A percentile compares a stretch with the other conserved stretches of the same genome.
Conservation (phyloP, 2,797 vertebrate species). For the Merluccius polli region DNA sequence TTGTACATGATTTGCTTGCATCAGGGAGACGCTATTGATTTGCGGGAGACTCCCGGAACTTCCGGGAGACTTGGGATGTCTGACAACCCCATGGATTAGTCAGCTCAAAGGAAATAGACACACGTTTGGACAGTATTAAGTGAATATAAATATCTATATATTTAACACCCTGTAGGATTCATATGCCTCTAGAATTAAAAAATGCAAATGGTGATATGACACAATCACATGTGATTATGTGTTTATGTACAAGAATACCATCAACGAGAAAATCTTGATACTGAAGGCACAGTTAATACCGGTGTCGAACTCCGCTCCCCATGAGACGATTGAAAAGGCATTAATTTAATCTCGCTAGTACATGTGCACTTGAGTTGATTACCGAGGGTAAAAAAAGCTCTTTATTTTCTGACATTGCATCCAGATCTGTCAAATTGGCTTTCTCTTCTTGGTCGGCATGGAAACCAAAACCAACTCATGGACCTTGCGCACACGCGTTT, state of each 20-base stretch:
- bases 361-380: background rate
- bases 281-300: background rate
- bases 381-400: background rate
- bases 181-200: background rate
- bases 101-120: background rate
- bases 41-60: too few species aligned
- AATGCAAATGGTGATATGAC: background rate
- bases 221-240: background rate
- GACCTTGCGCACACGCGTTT: background rate
- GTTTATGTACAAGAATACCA: slow-evolving; percentile 2
- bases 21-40: too few species aligned
- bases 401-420: background rate
- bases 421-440: background rate
- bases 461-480: background rate
- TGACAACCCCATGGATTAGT: slow-evolving; percentile 19
- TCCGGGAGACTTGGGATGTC: too few species aligned
- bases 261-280: background rate
- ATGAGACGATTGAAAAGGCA: background rate
- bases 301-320: slow-evolving; percentile 10
- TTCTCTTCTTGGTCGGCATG: background rate
- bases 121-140: background rate
- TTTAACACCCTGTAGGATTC: background rate
- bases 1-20: too few species aligned
- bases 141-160: background rate
- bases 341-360: background rate